Conservation (phyloP, 2,797 vertebrate species). For the Acomys russatus region DNA sequence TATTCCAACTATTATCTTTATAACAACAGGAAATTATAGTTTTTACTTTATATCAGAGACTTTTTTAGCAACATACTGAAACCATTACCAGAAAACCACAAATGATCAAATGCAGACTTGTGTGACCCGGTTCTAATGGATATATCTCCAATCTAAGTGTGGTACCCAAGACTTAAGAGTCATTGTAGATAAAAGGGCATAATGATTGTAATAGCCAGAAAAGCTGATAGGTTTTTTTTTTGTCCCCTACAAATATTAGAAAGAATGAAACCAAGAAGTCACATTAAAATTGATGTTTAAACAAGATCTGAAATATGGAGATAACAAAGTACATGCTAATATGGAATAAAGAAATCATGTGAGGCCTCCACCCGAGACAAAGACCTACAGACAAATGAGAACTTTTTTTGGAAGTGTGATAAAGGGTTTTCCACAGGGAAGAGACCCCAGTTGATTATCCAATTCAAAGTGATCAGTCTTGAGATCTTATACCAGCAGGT, state of each 20-base stretch:
- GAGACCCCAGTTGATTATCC: neutral
- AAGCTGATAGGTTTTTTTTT: neutral
- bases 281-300: neutral
- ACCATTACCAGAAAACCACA: neutral
- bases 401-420: neutral
- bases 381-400: neutral
- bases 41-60: neutral
- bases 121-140: neutral
- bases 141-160: neutral
- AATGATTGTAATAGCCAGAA: neutral
- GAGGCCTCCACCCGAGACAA: too few species aligned
- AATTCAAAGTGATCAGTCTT: neutral
- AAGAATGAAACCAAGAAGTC: neutral
- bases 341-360: neutral
- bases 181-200: neutral
- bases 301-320: neutral
- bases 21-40: neutral
- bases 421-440: neutral
- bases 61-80: neutral
- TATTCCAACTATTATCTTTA: neutral
- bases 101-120: neutral
- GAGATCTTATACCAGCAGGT: neutral
- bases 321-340: neutral
- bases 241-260: neutral
- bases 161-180: neutral